Base-by-base conservation (phyloP, 2,888 invertebrate species). In the Danaus chrysippus region DNA sequence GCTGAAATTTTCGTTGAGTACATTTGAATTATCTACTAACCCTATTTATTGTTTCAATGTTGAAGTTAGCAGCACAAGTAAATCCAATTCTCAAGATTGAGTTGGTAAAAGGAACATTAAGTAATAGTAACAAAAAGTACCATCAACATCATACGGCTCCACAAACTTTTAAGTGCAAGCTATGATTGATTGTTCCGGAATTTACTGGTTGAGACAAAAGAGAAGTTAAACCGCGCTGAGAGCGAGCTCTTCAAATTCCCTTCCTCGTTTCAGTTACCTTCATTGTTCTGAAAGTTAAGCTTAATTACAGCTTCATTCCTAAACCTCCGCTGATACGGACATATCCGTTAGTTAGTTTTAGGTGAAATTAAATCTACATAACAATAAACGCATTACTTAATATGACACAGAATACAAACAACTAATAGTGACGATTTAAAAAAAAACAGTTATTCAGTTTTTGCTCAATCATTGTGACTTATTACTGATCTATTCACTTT, bases 171-270 rank as follows among this genome's bases (percentile, higher is more conserved):
- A 56, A 56, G 56, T 56, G 17, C 43, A 56, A 10, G 49, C 17
- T 42, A 56, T 56, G 56, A 56, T 56, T 56, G 56, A 56, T 56
- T 56, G 56, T 54, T 41, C 54, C 54, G 42, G 13, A 41, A 54
- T 54, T 54, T 42, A 42, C 54, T 54, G 5, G 54, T 34, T 41
- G n/a, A 54, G 42, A 54, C 54, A 49, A 49, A 46, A 49, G 49
- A 17, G 17, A 49, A 17, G 49, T 49, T 49, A 49, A 49, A 49
- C 49, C 10, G 17, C 49, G 23, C 23, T 34, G 23, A 17, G 17
- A 49, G 49, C 15, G 49, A 17, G 15, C 49, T 15, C 17, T 17
- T 49, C 49, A 17, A 17, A 0, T 49, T 46, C 46, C 8, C 46
- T 49, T 49, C 10, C 17, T 17, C 49, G 15, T 17, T 49, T 49